A percentile compares a stretch with the other conserved stretches of the same genome.
phyloP scores from a whole-genome alignment of 2,113 vertebrate genomes.

The Pseudonaja textilis region DNA sequence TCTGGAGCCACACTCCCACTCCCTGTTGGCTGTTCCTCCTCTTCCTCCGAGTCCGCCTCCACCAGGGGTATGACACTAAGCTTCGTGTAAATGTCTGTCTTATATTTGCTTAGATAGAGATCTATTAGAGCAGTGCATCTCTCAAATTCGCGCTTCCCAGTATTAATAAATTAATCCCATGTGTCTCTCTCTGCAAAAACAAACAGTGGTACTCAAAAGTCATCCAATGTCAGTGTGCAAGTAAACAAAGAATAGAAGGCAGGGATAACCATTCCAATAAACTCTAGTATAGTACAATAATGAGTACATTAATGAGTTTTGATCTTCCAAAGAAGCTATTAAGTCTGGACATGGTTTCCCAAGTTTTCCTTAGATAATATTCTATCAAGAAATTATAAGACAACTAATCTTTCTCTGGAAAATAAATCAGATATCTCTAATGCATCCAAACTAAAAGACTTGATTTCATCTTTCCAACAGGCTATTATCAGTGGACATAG shows the following conservation, averaged over 20 bases:
- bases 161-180: constrained; percentile 1
- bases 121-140: background rate
- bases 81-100: constrained; percentile 16
- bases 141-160: background rate
- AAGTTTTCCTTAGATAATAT: constrained; percentile 12
- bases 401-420: background rate
- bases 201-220: background rate
- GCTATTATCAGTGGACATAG: background rate
- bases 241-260: background rate
- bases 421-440: background rate
- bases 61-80: background rate
- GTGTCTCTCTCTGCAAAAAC: background rate
- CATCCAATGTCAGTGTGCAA: background rate
- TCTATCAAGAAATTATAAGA: constrained; percentile 1
- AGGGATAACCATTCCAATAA: background rate
- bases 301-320: background rate
- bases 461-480: background rate
- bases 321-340: constrained; percentile 16
- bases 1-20: no score
- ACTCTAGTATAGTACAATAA: background rate
- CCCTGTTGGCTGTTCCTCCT: no score
- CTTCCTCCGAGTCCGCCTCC: no score
- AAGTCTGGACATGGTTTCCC: background rate
- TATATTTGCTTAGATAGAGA: constrained; percentile 8
- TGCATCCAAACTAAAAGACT: background rate